Evolutionary conservation across 1,140 invertebrate species (phyloP).

Genomic region (Hetaerina americana): DNA sequence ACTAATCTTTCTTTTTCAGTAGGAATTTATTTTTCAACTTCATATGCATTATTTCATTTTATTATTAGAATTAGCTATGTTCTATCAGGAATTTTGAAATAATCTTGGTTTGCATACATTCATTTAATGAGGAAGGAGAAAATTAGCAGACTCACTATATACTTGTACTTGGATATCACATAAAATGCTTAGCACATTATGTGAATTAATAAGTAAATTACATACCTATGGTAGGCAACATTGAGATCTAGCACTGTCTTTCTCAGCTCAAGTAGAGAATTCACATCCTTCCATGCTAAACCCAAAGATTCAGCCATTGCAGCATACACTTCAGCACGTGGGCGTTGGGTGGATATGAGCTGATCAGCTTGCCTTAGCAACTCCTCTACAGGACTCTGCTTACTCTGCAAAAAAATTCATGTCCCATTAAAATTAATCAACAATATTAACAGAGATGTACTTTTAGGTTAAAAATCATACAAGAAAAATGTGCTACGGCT

Average conservation of each 20-base stretch:
- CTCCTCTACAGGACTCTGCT: conserved; percentile 84
- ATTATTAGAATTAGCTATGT: too few relatives aligned
- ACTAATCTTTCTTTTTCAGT: neutral
- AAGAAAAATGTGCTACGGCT: too few relatives aligned
- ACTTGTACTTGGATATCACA: neutral
- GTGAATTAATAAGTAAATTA: neutral
- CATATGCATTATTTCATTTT: too few relatives aligned
- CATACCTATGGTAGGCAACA: conserved; percentile 52
- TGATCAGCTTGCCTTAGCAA: conserved; percentile 73
- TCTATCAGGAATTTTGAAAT: neutral
- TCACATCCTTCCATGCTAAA: conserved; percentile 78
- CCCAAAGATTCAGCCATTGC: conserved; percentile 84
- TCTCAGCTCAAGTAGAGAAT: conserved; percentile 61
- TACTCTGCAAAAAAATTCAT: conserved; percentile 62
- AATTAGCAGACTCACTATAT: too few relatives aligned
- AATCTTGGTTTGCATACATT: too few relatives aligned
- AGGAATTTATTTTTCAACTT: too few relatives aligned
- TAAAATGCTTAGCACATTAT: neutral
- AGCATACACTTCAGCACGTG: conserved; percentile 66
- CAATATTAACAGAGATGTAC: too few relatives aligned
- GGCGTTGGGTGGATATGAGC: conserved; percentile 61
- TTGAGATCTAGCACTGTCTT: conserved; percentile 64
- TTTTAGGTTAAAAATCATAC: too few relatives aligned
- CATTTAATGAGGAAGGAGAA: too few relatives aligned
- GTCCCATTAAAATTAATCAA: too few relatives aligned